phyloP scores from a whole-genome alignment of 2,797 vertebrate species.

The Leptatherina wallacei region DNA sequence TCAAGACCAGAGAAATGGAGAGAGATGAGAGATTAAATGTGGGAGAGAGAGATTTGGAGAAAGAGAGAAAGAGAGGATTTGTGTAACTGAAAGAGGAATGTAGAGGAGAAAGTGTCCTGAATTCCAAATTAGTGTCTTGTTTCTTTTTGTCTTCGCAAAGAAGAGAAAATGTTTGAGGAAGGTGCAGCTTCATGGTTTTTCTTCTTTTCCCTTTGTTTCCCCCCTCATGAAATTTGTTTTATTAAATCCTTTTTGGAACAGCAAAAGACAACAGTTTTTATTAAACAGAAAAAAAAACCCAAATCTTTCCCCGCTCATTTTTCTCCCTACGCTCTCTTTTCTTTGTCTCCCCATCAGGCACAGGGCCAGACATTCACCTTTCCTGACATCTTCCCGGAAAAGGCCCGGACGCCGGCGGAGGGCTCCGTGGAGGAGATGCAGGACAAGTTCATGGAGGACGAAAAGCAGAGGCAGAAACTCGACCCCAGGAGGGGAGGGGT shows the following conservation, averaged over 20 bases:
- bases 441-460: constrained; percentile 85
- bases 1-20: constrained; percentile 77
- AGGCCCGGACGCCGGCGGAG: constrained; percentile 68
- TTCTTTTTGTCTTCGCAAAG: constrained; percentile 7
- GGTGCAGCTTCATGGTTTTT: constrained; percentile 6
- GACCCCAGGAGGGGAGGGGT: constrained; percentile 91
- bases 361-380: constrained; percentile 92
- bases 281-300: not conserved
- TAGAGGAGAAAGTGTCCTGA: constrained; percentile 48
- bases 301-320: constrained; percentile 16
- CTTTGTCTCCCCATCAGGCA: constrained; percentile 75
- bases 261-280: constrained; percentile 5
- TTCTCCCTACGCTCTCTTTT: not conserved
- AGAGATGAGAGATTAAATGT: constrained; percentile 74
- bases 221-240: constrained; percentile 3
- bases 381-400: constrained; percentile 92
- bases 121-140: constrained; percentile 45
- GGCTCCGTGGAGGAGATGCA: constrained; percentile 82
- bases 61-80: constrained; percentile 62
- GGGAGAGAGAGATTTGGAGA: constrained; percentile 62
- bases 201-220: not conserved
- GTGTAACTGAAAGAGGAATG: constrained; percentile 55
- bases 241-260: not conserved
- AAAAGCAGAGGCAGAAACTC: constrained; percentile 82
- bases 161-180: constrained; percentile 8